Base-by-base conservation (phyloP, 2,797 vertebrate species). In the Botia kubotai region DNA sequence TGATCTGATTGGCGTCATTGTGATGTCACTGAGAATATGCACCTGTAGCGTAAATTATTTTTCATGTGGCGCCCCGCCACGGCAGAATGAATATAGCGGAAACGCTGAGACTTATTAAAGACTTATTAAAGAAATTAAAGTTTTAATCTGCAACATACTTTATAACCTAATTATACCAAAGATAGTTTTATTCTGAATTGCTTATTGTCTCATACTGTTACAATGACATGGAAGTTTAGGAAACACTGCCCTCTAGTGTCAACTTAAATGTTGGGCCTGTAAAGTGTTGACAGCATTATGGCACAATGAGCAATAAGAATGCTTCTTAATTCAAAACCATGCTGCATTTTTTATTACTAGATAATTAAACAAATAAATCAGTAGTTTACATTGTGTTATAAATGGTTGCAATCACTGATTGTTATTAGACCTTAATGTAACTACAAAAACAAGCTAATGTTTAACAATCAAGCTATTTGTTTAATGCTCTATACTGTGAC, bases 191-290 rank as follows among this genome's bases (percentile, higher is more conserved):
- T 29, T 63, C 16, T 12, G 1, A 13, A 46, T 16, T 26, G n/a
- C 36, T 3, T 60, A 14, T 21, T 16, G 10, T 33, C 23, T 6
- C 17, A 50, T 23, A 68, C 65, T 43, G 11, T 53, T 46, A 17
- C 39, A 68, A 70, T 62, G 7, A 63, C 19, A 36, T 5, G 8
- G 17, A 5, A 58, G 19, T 12, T 70, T 53, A 29, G 6, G 11
- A 23, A 12, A 74, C 63, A 63, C 75, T 73, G 75, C 62, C 81
- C 53, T 73, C 81, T 82, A 66, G 39, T 73, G 75, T 50, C 16
- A 50, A 26, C 26, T 14, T 39, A 39, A 43, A 62, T 10, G 8
- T 8, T 23, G 23, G 3, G 12, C 17, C 52, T 53, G 52, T 2
- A 60, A 48, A 75, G 29, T 7, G 39, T 19, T 10, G 29, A 43